Base-by-base conservation (phyloP, 2,113 vertebrate genomes). In the Ctenomys sociabilis region DNA sequence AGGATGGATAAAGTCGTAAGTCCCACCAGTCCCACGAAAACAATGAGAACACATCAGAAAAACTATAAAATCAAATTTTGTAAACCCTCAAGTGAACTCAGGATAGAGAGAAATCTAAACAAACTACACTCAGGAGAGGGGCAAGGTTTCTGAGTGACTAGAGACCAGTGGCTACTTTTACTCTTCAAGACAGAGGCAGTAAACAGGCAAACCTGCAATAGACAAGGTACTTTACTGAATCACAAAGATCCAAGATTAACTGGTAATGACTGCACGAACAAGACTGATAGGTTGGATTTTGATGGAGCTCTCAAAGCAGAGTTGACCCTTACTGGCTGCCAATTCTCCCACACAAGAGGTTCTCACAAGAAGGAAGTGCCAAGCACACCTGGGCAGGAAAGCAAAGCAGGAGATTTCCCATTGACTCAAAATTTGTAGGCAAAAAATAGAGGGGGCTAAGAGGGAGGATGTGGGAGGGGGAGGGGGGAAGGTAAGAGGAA, bases 11-110 rank as follows among this genome's bases (percentile, higher is more conserved):
- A 91, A 30, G 24, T 78, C 54, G 73, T 45, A 22, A 91, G 90
- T 57, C 19, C 40, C 52, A 95, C 1, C 49, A 49, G 49, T 75
- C 22, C 11, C 54, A 83, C 59, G 21, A n/a, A 35, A 57, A 84
- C 66, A 94, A 78, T n/a, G 45, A 86, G 87, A 90, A 95, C 93
- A 83, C 3, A 43, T 85, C 70, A 91, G 30, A 61, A 83, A 88
- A 78, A 81, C 64, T 28, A 0, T 19, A 93, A 81, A 91, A 43
- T 85, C 28, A 26, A 59, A 85, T 78, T 92, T 59, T 84, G 70
- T 32, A 94, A 91, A 85, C 30, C 30, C 30, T 80, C 14, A 37
- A 12, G 37, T 59, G 72, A 94, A 52, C 22, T 78, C 40, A 78
- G 1, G 64, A 95, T 80, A 12, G 35, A 85, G 19, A 85, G 32